A percentile compares a stretch with the other conserved stretches of the same genome.
These are phyloP conservation scores for Brachynemurus nebulosus DNA, from an alignment of 2,888 invertebrate genomes.

Conservation along the genomic window DNA sequence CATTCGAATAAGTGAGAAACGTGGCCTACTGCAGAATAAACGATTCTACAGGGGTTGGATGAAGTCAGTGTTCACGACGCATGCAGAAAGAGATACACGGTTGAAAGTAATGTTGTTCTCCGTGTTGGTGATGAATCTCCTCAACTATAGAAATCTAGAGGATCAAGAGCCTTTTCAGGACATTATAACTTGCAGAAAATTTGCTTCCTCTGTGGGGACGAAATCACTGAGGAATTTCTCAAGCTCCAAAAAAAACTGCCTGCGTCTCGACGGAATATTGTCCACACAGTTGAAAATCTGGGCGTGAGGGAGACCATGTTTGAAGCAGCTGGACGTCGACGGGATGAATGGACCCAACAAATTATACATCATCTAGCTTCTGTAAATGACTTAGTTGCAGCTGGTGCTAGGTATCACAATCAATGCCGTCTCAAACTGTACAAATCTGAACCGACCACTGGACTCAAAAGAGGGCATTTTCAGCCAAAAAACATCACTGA, in stretches of 20 bases:
- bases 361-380: slow-evolving; percentile 22
- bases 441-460: slow-evolving; percentile 16
- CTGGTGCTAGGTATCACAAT: background rate
- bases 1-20: slow-evolving; percentile 14
- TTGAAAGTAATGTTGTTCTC: slow-evolving; percentile 7
- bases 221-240: slow-evolving; percentile 13
- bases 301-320: slow-evolving; percentile 22
- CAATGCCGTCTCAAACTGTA: background rate
- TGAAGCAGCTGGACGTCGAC: slow-evolving; percentile 23
- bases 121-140: slow-evolving; percentile 8
- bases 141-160: background rate
- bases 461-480: slow-evolving; percentile 22
- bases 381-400: slow-evolving; percentile 17
- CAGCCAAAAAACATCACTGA: slow-evolving; percentile 25
- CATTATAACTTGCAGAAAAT: background rate
- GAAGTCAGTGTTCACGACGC: slow-evolving; percentile 13
- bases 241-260: slow-evolving; percentile 23
- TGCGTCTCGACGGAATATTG: too few relatives aligned
- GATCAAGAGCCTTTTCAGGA: background rate
- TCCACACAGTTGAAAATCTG: slow-evolving; percentile 22
- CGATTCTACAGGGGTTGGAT: slow-evolving; percentile 9
- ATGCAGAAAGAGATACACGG: slow-evolving; percentile 13
- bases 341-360: slow-evolving; percentile 22
- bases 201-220: background rate
- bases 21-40: slow-evolving; percentile 13